A percentile compares a stretch with the other conserved stretches of the same genome.
Conservation (phyloP, 2,113 vertebrate genomes). For the Stercorarius parasiticus region DNA sequence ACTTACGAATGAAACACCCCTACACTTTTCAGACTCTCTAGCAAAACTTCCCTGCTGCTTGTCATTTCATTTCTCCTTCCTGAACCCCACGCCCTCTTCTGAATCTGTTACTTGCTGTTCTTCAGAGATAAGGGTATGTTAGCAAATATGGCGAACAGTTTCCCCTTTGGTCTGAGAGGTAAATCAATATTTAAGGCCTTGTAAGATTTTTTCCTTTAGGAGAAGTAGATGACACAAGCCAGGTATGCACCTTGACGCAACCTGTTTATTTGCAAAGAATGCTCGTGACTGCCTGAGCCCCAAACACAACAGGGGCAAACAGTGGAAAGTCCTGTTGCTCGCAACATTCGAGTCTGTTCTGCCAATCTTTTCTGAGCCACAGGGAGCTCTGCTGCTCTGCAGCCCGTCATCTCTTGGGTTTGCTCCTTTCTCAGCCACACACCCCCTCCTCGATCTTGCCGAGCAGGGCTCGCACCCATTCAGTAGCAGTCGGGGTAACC, state of each 20-base stretch:
- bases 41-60: background rate
- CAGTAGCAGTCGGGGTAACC: background rate
- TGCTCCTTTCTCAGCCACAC: background rate
- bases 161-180: background rate
- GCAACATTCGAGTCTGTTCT: background rate
- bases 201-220: background rate
- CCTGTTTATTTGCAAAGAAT: background rate
- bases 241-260: background rate
- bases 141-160: background rate
- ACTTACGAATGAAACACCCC: background rate
- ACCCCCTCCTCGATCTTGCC: background rate
- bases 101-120: background rate
- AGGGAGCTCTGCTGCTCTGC: background rate
- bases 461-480: background rate
- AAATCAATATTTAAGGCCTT: background rate
- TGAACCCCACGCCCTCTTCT: background rate
- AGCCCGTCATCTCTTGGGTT: background rate
- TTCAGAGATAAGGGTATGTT: background rate
- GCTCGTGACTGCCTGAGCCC: background rate
- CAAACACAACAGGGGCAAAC: background rate
- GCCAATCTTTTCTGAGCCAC: background rate
- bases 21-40: background rate
- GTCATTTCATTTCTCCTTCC: background rate
- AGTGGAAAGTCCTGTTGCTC: background rate
- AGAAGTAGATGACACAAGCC: conserved; percentile 1